Percentiles rank a stretch among this genome's conserved stretches.
These are phyloP conservation scores for Heliconius melpomene DNA, from an alignment of 1,140 invertebrate species.

Conservation along the genomic window DNA sequence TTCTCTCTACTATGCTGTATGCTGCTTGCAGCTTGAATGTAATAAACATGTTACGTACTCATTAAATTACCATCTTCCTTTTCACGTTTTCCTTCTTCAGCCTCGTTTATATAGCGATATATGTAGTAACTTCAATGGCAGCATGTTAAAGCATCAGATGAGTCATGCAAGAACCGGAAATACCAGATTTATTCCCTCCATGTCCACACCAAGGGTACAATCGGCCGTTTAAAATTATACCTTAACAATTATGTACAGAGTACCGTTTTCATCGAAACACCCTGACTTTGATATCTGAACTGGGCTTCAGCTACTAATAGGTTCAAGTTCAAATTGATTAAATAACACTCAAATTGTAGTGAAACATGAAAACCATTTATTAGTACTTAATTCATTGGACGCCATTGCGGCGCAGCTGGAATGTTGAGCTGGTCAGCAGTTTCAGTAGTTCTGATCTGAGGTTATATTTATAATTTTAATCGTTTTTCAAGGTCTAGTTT, in stretches of 20 bases:
- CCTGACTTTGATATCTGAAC: slow-evolving; percentile 7
- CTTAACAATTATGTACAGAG: neutral
- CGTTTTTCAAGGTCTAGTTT: neutral
- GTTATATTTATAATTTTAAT: neutral
- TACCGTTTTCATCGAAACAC: neutral
- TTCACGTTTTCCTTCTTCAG: neutral
- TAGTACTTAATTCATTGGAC: neutral
- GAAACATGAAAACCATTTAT: slow-evolving; percentile 4
- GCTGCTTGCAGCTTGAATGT: no score
- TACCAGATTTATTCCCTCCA: slow-evolving; percentile 24
- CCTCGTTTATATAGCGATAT: neutral
- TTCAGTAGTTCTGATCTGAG: neutral
- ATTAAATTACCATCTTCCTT: neutral
- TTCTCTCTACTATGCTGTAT: no score
- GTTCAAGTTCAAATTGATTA: slow-evolving; percentile 12
- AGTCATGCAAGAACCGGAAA: slow-evolving; percentile 24
- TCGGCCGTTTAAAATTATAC: neutral
- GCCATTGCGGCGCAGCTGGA: neutral
- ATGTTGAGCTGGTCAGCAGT: neutral
- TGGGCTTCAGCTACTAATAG: neutral
- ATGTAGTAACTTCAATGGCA: neutral
- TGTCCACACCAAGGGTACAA: neutral
- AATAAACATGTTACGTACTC: no score
- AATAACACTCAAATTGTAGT: neutral
- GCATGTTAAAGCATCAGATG: slow-evolving; percentile 1